Conservation (phyloP, 1,140 invertebrate genomes). For the Apocrypta bakeri region DNA sequence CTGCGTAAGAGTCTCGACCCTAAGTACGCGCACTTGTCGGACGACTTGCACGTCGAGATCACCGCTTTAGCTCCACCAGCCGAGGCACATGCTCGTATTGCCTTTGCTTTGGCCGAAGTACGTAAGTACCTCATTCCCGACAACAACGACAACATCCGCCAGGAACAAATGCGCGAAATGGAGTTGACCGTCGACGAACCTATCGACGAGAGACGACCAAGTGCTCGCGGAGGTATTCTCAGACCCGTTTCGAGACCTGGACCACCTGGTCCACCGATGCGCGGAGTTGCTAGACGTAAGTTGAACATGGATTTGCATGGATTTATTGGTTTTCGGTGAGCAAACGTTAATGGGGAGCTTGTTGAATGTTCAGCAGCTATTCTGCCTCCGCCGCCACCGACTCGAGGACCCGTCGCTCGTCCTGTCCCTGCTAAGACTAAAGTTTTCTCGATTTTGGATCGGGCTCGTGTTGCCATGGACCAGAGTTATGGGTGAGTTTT, state of each 20-base stretch:
- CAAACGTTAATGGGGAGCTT: neutral
- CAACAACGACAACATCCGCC: conserved; percentile 86
- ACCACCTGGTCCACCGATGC: conserved; percentile 59
- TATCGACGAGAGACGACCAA: conserved; percentile 62
- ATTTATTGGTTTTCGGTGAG: neutral
- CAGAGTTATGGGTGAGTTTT: conserved; percentile 79
- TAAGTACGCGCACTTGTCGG: conserved; percentile 93
- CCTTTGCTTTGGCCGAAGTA: conserved; percentile 89
- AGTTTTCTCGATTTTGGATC: conserved; percentile 87
- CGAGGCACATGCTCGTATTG: conserved; percentile 93
- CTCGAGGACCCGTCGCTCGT: conserved; percentile 72
- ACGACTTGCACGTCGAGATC: conserved; percentile 95
- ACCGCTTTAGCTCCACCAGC: conserved; percentile 91
- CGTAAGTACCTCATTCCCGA: conserved; percentile 83
- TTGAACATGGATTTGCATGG: neutral
- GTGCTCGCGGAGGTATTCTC: conserved; percentile 64
- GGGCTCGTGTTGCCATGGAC: conserved; percentile 86
- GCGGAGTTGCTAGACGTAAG: conserved; percentile 54
- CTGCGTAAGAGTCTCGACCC: conserved; percentile 89
- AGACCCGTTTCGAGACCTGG: conserved; percentile 64
- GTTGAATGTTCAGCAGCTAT: conserved; percentile 57
- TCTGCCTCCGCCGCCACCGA: conserved; percentile 68
- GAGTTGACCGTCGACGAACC: conserved; percentile 72
- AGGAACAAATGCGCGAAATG: conserved; percentile 85
- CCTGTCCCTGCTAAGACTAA: conserved; percentile 83